A percentile compares a stretch with the other conserved stretches of the same genome.
Conservation (phyloP, 2,797 vertebrate genomes). For the Tadarida brasiliensis region DNA sequence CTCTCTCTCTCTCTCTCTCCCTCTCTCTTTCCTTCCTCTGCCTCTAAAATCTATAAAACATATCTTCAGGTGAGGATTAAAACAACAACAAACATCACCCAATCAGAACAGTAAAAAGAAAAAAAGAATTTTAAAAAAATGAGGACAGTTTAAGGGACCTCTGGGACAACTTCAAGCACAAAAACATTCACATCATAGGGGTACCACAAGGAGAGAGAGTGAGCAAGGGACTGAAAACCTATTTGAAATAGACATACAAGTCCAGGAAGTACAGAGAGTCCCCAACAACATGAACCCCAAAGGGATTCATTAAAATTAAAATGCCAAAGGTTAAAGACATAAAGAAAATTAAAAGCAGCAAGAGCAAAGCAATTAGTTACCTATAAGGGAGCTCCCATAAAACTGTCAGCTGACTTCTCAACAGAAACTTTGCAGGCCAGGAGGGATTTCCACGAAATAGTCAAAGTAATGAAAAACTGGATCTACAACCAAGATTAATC, state of each 20-base stretch:
- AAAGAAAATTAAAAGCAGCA: not conserved
- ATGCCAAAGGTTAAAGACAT: not conserved
- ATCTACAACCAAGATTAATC: not conserved
- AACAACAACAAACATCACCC: not conserved
- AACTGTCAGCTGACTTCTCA: not conserved
- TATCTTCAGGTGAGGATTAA: not conserved
- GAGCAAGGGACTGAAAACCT: not conserved
- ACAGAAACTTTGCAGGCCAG: not conserved
- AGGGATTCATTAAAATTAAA: not conserved
- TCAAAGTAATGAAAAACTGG: not conserved
- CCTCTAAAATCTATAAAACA: not conserved
- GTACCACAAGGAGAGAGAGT: not conserved
- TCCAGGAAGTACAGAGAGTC: not conserved
- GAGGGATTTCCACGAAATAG: not conserved
- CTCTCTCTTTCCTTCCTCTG: not conserved
- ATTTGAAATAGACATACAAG: not conserved
- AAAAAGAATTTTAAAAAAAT: not conserved
- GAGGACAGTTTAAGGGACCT: not conserved
- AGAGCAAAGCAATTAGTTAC: not conserved
- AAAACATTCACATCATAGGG: not conserved
- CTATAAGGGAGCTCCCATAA: not conserved
- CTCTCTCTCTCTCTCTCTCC: not conserved
- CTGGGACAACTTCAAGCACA: not conserved
- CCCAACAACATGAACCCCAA: not conserved
- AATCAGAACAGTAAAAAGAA: not conserved